Conservation (phyloP, 2,113 vertebrate species). For the Proteles cristata region DNA sequence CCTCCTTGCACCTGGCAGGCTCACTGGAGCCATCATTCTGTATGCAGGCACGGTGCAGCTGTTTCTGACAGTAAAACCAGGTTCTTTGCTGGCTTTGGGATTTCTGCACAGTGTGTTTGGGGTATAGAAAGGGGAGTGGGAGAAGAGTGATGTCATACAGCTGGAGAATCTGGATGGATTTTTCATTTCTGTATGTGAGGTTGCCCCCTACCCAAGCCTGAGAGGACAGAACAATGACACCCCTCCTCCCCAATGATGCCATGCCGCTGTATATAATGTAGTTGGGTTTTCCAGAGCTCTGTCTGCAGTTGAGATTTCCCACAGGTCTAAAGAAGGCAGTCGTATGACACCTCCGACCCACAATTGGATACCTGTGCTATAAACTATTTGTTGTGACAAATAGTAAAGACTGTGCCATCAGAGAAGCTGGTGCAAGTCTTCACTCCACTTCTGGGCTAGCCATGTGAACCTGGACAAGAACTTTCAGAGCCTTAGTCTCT, state of each 20-base stretch:
- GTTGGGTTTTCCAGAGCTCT: not conserved
- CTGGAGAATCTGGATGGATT: not conserved
- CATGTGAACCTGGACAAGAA: not conserved
- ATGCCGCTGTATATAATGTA: not conserved
- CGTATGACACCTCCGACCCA: not conserved
- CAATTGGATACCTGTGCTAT: not conserved
- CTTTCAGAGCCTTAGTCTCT: not conserved
- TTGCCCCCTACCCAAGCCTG: not conserved
- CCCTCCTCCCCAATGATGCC: not conserved
- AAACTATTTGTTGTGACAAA: not conserved
- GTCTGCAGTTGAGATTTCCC: not conserved
- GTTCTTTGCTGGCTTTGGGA: not conserved
- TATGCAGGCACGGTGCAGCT: not conserved
- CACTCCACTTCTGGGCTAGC: not conserved
- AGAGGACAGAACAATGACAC: not conserved
- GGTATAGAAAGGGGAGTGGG: not conserved
- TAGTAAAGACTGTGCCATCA: not conserved
- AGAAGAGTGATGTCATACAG: not conserved
- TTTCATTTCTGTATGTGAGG: not conserved
- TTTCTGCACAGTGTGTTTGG: not conserved
- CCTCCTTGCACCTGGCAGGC: not conserved
- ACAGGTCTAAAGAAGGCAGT: not conserved
- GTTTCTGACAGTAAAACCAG: not conserved
- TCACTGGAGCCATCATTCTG: not conserved
- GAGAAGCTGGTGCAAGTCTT: not conserved